phyloP scores from a whole-genome alignment of 1,140 invertebrate genomes.

The Drosophila hydei region DNA sequence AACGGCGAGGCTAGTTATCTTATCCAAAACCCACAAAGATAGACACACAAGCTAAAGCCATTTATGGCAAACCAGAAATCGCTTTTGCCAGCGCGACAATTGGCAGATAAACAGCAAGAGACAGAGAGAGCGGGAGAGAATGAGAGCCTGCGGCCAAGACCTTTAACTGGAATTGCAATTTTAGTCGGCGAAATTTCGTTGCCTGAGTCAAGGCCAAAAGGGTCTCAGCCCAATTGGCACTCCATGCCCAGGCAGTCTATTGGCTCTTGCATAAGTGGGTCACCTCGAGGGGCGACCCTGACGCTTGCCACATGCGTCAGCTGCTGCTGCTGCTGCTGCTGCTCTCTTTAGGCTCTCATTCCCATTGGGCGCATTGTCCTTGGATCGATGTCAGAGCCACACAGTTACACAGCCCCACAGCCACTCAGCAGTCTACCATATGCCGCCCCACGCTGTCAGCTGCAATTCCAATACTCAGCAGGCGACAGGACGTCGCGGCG shows the following conservation, averaged over 20 bases:
- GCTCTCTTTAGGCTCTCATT: slow-evolving; percentile 30
- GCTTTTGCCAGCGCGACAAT: no score
- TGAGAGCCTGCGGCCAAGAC: slow-evolving; percentile 3
- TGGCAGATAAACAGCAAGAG: no score
- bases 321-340: background rate
- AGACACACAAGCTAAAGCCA: slow-evolving; percentile 30
- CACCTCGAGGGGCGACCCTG: slow-evolving; percentile 22
- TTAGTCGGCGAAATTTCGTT: background rate
- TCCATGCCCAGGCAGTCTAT: slow-evolving; percentile 9
- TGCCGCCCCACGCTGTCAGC: slow-evolving; percentile 2
- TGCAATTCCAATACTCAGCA: slow-evolving; percentile 47
- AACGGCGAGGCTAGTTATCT: slow-evolving; percentile 56
- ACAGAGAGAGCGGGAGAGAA: background rate
- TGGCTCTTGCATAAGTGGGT: slow-evolving; percentile 34
- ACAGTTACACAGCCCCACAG: slow-evolving; percentile 3
- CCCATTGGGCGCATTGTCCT: slow-evolving; percentile 55
- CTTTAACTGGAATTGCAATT: no score
- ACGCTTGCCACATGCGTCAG: slow-evolving; percentile 35
- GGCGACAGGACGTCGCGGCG: slow-evolving; percentile 75
- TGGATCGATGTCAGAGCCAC: slow-evolving; percentile 44
- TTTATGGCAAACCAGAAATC: slow-evolving; percentile 54
- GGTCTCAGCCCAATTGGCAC: slow-evolving; percentile 9
- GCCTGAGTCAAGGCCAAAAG: slow-evolving; percentile 42
- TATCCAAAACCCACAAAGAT: slow-evolving; percentile 50
- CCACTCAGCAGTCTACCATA: slow-evolving; percentile 57